Conservation (phyloP, 1,140 invertebrate genomes). For the Araneus ventricosus region DNA sequence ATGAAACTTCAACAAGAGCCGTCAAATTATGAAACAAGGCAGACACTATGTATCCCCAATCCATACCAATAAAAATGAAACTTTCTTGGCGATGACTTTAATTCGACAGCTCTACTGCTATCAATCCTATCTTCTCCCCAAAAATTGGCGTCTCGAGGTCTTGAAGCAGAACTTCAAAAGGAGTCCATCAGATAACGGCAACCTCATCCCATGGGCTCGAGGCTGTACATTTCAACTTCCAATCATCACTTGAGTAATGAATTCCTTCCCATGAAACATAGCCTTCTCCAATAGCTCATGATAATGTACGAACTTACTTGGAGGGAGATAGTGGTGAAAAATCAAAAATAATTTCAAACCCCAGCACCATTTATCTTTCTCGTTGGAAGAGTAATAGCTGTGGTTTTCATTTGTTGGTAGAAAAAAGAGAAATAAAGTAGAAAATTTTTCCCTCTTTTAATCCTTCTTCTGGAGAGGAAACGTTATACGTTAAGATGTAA, state of each 20-base stretch:
- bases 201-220: neutral
- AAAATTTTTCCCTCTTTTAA: neutral
- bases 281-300: conserved; percentile 24
- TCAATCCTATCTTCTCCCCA: conserved; percentile 4
- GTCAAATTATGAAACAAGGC: neutral
- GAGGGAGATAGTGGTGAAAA: conserved; percentile 3
- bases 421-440: neutral
- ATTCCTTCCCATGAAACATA: neutral
- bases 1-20: neutral
- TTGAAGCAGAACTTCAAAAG: neutral
- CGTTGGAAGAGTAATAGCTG: neutral
- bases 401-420: conserved; percentile 12
- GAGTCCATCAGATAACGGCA: neutral
- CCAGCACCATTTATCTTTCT: neutral
- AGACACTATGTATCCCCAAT: neutral
- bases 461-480: conserved; percentile 1
- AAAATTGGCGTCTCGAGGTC: neutral
- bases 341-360: conserved; percentile 35
- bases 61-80: neutral
- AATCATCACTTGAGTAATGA: conserved; percentile 13
- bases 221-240: neutral
- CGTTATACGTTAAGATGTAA: neutral
- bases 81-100: neutral
- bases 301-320: conserved; percentile 14
- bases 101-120: neutral